Conservation (phyloP, 2,888 invertebrate genomes). For the Gonocerus acuteangulatus region DNA sequence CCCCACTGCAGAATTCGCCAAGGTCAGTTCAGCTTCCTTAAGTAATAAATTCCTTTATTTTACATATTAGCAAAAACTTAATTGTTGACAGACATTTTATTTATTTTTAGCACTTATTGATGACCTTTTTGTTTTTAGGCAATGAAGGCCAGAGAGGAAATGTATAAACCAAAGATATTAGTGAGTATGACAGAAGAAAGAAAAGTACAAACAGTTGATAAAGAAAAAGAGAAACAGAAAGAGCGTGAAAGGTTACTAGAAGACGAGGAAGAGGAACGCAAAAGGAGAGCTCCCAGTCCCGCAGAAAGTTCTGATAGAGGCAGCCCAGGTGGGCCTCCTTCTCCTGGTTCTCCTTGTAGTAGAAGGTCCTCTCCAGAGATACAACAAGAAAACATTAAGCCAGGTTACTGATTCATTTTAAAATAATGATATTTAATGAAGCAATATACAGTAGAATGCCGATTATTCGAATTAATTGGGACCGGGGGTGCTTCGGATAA, state of each 20-base stretch:
- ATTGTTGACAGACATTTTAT: too few relatives aligned
- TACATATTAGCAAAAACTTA: too few relatives aligned
- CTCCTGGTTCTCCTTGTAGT: conserved; percentile 35
- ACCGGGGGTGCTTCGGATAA: too few relatives aligned
- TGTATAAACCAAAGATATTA: conserved; percentile 74
- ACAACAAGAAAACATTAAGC: conserved; percentile 17
- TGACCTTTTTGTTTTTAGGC: conserved; percentile 46
- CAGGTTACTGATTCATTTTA: conserved; percentile 1
- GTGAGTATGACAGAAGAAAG: conserved; percentile 51
- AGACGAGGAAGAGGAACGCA: conserved; percentile 44
- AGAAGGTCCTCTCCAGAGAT: conserved; percentile 30
- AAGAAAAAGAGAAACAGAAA: conserved; percentile 41
- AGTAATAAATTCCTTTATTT: too few relatives aligned
- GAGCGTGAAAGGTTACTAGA: conserved; percentile 40
- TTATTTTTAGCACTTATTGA: neutral
- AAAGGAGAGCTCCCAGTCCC: conserved; percentile 37
- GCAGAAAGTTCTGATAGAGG: conserved; percentile 27
- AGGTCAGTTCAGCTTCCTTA: too few relatives aligned
- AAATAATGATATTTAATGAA: too few relatives aligned
- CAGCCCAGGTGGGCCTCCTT: conserved; percentile 38
- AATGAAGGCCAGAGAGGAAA: conserved; percentile 68
- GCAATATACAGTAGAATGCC: too few relatives aligned
- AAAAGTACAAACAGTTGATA: conserved; percentile 43
- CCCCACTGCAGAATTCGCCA: conserved; percentile 59
- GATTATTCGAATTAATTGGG: too few relatives aligned